Evolutionary conservation across 1,140 invertebrate species (phyloP), one percentile per base, ranked within the genome.

Genomic region (Drosophila lacertosa): DNA sequence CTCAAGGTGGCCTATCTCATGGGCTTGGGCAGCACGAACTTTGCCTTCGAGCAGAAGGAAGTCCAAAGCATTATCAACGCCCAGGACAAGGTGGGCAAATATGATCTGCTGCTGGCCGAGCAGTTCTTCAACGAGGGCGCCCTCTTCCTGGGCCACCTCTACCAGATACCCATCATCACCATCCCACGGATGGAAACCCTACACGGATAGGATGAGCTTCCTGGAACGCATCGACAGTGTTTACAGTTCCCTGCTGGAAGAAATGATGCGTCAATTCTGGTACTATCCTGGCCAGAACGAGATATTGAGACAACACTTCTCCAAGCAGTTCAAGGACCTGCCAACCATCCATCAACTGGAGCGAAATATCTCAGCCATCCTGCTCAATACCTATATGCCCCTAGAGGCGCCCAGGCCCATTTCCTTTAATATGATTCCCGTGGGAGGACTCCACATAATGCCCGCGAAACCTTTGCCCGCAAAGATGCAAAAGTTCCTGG

Each of bases 361-460:
- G 40, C 90, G 86, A 15, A 93, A 93, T 55, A 88, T 93, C 1
- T 93, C 92, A 0, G 74, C 93, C 10, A 63, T 94, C 2, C 86
- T 95, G 4, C 39, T 92, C 0, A 93, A 92, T 57, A 91, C 77
- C 24, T 92, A 93, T 82, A 91, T 91, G 55, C 88, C 91, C 0
- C 70, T 93, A 20, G 74, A 91, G 16, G 74, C 86, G 9, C 76
- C 92, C 3, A 79, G 92, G 62, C 92, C 93, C 1, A 35, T 88
- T 1, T 73, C 92, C 3, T 92, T 92, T 9, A 91, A 82, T 11
- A 92, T 93, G 47, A 90, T 94, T 3, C 79, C 92, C 5, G 91
- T 93, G 20, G 93, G 91, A 4, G 93, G 93, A 11, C 83, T 93
- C 32, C 93, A 93, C 57, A 91, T 92, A 24, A 77, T 82, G n/a